Conservation (phyloP, 2,797 vertebrate species). For the Ptychobarbus kaznakovi region DNA sequence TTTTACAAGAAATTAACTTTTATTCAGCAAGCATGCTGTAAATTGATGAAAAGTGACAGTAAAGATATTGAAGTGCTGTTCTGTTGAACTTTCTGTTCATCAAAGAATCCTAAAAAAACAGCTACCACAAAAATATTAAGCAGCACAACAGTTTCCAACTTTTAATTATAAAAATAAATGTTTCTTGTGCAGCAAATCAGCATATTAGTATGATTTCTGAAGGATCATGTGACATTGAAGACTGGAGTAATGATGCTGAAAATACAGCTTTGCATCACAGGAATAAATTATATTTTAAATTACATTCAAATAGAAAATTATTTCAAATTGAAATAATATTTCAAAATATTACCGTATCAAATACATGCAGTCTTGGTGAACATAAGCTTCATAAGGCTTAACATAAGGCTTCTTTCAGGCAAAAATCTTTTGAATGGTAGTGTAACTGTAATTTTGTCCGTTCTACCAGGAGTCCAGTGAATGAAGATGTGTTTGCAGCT, state of each 20-base stretch:
- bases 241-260: background rate
- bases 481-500: constrained; percentile 91
- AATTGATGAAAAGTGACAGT: background rate
- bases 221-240: background rate
- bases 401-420: background rate
- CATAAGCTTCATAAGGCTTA: no score
- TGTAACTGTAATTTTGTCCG: constrained; percentile 27
- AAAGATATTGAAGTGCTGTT: background rate
- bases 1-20: background rate
- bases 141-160: background rate
- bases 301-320: background rate
- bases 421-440: background rate
- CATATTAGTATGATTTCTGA: background rate
- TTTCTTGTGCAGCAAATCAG: background rate
- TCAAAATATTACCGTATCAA: background rate
- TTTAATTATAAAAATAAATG: background rate
- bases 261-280: background rate
- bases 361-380: background rate
- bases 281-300: background rate
- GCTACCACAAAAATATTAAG: background rate
- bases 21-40: no score
- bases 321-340: background rate
- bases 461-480: constrained; percentile 87
- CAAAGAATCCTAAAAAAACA: no score
- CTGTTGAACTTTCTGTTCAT: background rate